These are phyloP conservation scores for Cebidichthys violaceus DNA, from an alignment of 2,113 vertebrate species.

Conservation along the genomic window DNA sequence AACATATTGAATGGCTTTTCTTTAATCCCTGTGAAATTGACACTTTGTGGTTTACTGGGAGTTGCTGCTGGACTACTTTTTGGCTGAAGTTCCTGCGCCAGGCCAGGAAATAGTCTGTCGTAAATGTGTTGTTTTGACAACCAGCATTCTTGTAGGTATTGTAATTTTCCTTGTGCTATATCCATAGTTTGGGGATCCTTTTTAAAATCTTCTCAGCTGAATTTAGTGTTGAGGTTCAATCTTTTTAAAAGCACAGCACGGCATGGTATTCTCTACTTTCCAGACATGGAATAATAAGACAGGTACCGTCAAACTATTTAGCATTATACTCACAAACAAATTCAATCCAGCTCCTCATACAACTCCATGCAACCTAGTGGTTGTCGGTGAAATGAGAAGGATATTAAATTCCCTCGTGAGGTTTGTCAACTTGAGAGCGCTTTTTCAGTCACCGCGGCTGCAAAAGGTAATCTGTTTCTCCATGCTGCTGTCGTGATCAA, in stretches of 20 bases:
- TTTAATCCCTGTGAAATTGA: too few species aligned
- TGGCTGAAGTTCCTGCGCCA: too few species aligned
- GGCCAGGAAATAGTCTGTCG: too few species aligned
- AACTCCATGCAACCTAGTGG: constrained; percentile 14
- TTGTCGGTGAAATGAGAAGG: constrained; percentile 46
- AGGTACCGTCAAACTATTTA: constrained; percentile 46
- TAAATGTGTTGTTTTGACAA: not conserved
- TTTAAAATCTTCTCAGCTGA: constrained; percentile 39
- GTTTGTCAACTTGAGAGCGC: constrained; percentile 65
- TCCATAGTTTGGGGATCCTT: constrained; percentile 33
- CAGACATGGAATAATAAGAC: constrained; percentile 33
- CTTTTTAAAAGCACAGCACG: constrained; percentile 15
- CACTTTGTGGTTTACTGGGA: too few species aligned
- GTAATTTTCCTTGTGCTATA: constrained; percentile 6
- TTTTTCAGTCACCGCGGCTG: constrained; percentile 51
- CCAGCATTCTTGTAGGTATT: constrained; percentile 10
- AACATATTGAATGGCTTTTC: too few species aligned
- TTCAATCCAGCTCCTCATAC: constrained; percentile 18
- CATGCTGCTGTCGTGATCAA: constrained; percentile 71
- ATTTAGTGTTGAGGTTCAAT: constrained; percentile 16
- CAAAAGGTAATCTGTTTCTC: constrained; percentile 74
- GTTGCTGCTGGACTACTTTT: too few species aligned
- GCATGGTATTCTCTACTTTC: not conserved
- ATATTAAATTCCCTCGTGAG: constrained; percentile 62
- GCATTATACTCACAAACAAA: constrained; percentile 44